phyloP scores from a whole-genome alignment of 2,888 invertebrate genomes.

The Mythimna albipuncta region DNA sequence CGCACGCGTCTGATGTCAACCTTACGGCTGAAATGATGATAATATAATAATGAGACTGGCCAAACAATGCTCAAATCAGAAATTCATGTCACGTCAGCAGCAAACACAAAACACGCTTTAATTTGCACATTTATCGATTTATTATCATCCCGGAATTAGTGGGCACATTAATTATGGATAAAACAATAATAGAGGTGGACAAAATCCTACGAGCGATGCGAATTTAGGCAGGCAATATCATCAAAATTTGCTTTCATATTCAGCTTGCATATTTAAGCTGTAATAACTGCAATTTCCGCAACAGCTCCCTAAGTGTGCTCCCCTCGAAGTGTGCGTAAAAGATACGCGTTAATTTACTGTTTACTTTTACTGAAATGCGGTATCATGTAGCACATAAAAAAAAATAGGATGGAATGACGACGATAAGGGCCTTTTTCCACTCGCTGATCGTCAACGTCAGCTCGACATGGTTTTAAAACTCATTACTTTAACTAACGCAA shows the following conservation, averaged over 20 bases:
- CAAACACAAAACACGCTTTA: no score
- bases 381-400: background rate
- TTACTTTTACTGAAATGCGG: background rate
- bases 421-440: no score
- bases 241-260: background rate
- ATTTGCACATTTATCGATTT: no score
- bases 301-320: background rate
- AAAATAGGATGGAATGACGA: background rate
- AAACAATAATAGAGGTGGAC: background rate
- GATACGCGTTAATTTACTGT: background rate
- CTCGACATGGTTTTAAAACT: no score
- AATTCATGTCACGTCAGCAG: no score
- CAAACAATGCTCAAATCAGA: no score
- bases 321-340: background rate
- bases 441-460: no score
- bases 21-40: no score
- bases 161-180: background rate
- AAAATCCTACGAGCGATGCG: background rate
- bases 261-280: background rate
- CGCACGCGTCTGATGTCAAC: no score
- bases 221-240: background rate
- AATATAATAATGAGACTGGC: no score
- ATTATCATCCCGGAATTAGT: no score
- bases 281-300: background rate
- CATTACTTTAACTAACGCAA: no score